Base-by-base conservation (phyloP, 2,888 invertebrate species). In the Agrotis segetum region DNA sequence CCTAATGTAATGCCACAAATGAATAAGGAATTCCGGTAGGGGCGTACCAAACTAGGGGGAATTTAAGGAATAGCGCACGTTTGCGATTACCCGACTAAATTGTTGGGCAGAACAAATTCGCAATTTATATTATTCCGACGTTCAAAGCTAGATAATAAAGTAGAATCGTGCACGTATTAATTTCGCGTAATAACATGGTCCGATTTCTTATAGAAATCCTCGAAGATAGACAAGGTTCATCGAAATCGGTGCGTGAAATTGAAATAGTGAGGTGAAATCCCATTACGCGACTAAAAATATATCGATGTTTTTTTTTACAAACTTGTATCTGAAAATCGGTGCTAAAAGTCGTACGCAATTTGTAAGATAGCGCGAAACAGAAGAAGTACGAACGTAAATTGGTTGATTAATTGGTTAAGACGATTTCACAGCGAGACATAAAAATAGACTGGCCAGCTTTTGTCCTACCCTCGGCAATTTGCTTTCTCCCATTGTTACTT, bases 1-100 rank as follows among this genome's bases (percentile, higher is more conserved):
- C 88, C 93, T 94, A 94, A 94, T 94, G 92, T 92, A 94, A 93
- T 92, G 89, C 94, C 93, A 88, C 93, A 94, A 94, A 94, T 93
- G 94, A 94, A 94, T 92, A 91, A 91, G 89, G 90, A 93, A 93
- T 93, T 93, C 93, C 92, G 90, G 88, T 84, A 89, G 92, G 93
- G 90, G 84, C 83, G 89, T 76, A 88, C 88, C 81, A 78, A 88
- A 88, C 89, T 87, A 86, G 87, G 87, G 93, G 90, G 88, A 86
- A 84, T 82, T 82, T 82, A 84, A 77, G 81, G 68, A 74, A 79
- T 72, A 82, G 79, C 81, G 75, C 79, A 81, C 81, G 81, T 82
- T 84, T 79, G 83, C 86, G 84, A 84, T 85, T 82, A 85, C 74
- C 74, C 76, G 79, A 84, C 83, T 87, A 85, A 83, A 85, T 79